These are phyloP conservation scores for Onychomys arenicola DNA, from an alignment of 2,797 vertebrate species.

Conservation along the genomic window DNA sequence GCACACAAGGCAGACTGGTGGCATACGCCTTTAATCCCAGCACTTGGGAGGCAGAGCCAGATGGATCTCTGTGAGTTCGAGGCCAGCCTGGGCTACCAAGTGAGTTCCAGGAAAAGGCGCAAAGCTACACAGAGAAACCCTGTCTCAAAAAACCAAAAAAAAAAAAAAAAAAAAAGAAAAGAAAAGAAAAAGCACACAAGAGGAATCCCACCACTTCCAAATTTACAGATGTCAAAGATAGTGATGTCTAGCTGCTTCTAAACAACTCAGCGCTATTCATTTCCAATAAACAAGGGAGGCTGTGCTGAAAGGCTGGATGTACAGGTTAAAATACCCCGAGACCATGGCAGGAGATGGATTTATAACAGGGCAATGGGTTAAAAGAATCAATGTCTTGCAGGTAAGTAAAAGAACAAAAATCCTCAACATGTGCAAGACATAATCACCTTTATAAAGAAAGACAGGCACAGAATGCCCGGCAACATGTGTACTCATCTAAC, in stretches of 20 bases:
- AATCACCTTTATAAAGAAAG: neutral
- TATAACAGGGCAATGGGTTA: neutral
- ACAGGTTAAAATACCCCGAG: neutral
- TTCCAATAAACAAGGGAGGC: neutral
- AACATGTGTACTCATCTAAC: neutral
- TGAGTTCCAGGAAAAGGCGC: too few relatives aligned
- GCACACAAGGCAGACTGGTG: too few relatives aligned
- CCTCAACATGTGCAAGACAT: neutral
- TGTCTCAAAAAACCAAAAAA: too few relatives aligned
- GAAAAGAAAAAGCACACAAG: neutral
- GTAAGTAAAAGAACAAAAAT: neutral
- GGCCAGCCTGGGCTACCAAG: too few relatives aligned
- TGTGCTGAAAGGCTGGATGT: neutral
- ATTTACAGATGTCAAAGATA: neutral
- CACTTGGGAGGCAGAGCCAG: too few relatives aligned
- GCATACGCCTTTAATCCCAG: too few relatives aligned
- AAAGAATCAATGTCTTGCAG: neutral
- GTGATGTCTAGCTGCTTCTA: neutral
- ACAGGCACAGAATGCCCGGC: neutral
- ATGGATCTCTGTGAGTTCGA: too few relatives aligned
- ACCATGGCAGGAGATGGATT: neutral
- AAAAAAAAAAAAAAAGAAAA: too few relatives aligned
- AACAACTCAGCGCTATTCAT: neutral
- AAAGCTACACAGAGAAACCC: too few relatives aligned
- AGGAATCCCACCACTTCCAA: neutral